Evolutionary conservation across 2,888 invertebrate species (phyloP), one percentile per base, ranked within the genome.

Genomic region (Erebia ligea): DNA sequence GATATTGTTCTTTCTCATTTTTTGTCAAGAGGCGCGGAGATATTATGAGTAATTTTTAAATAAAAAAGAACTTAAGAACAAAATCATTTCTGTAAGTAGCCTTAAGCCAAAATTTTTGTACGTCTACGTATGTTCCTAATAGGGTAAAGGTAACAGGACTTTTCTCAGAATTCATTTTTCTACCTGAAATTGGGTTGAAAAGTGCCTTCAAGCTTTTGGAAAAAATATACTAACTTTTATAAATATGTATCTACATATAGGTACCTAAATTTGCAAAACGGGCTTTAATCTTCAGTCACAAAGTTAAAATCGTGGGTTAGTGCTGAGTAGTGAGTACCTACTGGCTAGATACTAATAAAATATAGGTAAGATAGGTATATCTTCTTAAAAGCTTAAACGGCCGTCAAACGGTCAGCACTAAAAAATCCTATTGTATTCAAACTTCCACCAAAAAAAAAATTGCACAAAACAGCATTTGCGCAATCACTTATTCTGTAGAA

Each of bases 391-490:
- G 42, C n/a, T 66, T 56, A 4, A 57, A 66, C 40, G 9, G 17
- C 3, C 10, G 4, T 25, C 63, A 64, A 64, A 11, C 58, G 58
- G 67, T 64, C 68, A 70, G 64, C 19, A 64, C 54, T 34, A 40
- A 71, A 71, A 75, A 76, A 74, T 73, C 80, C 77, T 70, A 69
- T 77, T 75, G 70, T 70, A 72, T 75, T 76, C 68, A 80, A 81
- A 80, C 77, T 76, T 70, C 15, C 15, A 9, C 25, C 69, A 74
- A 81, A 83, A 81, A 83, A 83, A 85, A 79, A 81, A 81, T 83
- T 83, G 82, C 81, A 73, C 75, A 80, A 86, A 87, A 86, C 82
- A 82, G 77, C 82, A 84, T 83, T 88, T 89, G 86, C 83, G 85
- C 89, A 89, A 91, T 87, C 83, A 81, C 83, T 87, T 82, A 81